Conservation (phyloP, 2,113 vertebrate species). For the Corapipo altera region DNA sequence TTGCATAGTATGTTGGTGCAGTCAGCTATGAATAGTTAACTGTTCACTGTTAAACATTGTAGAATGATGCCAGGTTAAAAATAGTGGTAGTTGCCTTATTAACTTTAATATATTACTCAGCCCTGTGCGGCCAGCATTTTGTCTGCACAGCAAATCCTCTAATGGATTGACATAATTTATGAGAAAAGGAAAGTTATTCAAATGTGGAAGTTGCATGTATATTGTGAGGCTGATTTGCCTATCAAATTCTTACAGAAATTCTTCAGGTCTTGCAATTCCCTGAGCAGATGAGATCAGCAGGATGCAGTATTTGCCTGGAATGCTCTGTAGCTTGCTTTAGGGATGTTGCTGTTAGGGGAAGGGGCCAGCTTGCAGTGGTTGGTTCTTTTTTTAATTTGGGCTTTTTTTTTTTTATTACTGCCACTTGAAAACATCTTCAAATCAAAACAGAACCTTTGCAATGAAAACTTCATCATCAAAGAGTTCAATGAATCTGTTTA, state of each 20-base stretch:
- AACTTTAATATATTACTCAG: conserved; percentile 46
- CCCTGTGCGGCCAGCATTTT: conserved; percentile 12
- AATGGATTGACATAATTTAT: conserved; percentile 47
- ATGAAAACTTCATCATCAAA: neutral
- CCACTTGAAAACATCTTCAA: neutral
- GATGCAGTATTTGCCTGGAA: neutral
- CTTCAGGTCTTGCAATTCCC: neutral
- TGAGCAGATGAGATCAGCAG: neutral
- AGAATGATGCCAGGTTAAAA: conserved; percentile 35
- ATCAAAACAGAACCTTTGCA: neutral
- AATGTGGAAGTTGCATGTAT: neutral
- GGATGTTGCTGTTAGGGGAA: neutral
- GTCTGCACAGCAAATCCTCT: conserved; percentile 51
- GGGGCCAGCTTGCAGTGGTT: neutral
- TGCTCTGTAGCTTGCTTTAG: neutral
- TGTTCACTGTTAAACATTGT: conserved; percentile 14
- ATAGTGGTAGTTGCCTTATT: conserved; percentile 52
- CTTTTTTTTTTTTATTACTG: neutral
- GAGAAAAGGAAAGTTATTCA: conserved; percentile 20
- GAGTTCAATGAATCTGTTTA: neutral
- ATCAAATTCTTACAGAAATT: neutral
- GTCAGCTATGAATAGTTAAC: conserved; percentile 42
- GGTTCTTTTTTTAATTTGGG: neutral
- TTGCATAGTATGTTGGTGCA: neutral
- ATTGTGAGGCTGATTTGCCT: neutral